These are phyloP conservation scores for Neogobius melanostomus DNA, from an alignment of 2,113 vertebrate species.

Conservation along the genomic window DNA sequence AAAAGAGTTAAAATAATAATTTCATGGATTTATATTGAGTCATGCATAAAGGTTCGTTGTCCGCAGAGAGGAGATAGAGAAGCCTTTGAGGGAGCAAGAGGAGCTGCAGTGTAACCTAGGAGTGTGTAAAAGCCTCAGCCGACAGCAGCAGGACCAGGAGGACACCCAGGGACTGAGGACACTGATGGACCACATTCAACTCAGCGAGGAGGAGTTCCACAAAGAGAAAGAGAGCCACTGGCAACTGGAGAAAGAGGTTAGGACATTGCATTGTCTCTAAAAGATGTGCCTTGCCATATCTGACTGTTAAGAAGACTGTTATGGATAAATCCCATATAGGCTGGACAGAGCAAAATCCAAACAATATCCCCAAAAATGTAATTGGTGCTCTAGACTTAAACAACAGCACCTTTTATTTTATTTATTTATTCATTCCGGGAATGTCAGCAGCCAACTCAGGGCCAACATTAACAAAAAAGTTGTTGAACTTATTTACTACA, in stretches of 20 bases:
- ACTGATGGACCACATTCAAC: slow-evolving; percentile 69
- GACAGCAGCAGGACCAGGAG: slow-evolving; percentile 63
- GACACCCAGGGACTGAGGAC: slow-evolving; percentile 58
- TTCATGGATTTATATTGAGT: neutral
- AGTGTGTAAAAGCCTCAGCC: slow-evolving; percentile 61
- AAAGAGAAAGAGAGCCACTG: slow-evolving; percentile 66
- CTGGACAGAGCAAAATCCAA: too few relatives aligned
- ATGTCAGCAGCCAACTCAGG: too few relatives aligned
- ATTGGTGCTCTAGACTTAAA: too few relatives aligned
- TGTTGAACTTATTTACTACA: too few relatives aligned
- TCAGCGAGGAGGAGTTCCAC: slow-evolving; percentile 65
- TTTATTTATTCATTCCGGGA: too few relatives aligned
- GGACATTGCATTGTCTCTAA: neutral
- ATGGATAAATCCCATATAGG: too few relatives aligned
- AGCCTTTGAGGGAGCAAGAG: slow-evolving; percentile 71
- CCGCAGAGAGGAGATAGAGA: slow-evolving; percentile 78
- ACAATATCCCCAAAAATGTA: too few relatives aligned
- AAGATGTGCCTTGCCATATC: too few relatives aligned
- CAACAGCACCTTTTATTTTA: too few relatives aligned
- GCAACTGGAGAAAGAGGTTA: slow-evolving; percentile 78
- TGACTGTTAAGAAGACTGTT: too few relatives aligned
- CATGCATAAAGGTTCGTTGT: slow-evolving; percentile 1
- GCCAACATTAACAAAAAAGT: too few relatives aligned
- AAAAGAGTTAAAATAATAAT: too few relatives aligned
- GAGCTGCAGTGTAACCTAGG: slow-evolving; percentile 71